Evolutionary conservation across 1,140 invertebrate species (phyloP).

Genomic region (Heliconius melpomene): DNA sequence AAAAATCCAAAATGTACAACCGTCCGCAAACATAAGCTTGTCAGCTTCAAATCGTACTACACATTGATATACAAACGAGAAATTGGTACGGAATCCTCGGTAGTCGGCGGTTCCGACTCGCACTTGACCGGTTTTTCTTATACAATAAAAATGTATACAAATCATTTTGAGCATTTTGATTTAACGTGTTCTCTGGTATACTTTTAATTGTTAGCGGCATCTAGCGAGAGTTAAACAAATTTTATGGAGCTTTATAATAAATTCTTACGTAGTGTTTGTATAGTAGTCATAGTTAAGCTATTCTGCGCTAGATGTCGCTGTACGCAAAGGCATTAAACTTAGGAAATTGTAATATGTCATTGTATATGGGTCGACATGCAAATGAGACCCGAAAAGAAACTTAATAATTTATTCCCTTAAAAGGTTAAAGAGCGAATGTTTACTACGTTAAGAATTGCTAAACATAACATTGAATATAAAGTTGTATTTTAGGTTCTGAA

Average conservation of each 20-base stretch:
- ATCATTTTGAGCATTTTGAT: too few species aligned
- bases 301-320: constrained; percentile 1
- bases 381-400: background rate
- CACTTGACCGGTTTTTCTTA: too few species aligned
- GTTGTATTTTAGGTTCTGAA: background rate
- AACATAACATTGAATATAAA: background rate
- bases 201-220: background rate
- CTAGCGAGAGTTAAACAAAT: background rate
- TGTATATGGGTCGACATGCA: background rate
- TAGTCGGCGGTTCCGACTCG: too few species aligned
- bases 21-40: too few species aligned
- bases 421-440: background rate
- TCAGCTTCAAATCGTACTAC: too few species aligned
- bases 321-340: background rate
- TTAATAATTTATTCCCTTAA: background rate
- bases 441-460: background rate
- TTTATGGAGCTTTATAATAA: background rate
- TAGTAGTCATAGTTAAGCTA: constrained; percentile 1
- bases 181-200: too few species aligned
- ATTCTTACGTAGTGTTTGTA: background rate
- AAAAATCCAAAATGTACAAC: too few species aligned
- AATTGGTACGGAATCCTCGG: too few species aligned
- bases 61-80: too few species aligned
- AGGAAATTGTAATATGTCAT: background rate
- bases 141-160: too few species aligned